Evolutionary conservation across 2,113 vertebrate species (phyloP).

Genomic region (Uropsilus gracilis): DNA sequence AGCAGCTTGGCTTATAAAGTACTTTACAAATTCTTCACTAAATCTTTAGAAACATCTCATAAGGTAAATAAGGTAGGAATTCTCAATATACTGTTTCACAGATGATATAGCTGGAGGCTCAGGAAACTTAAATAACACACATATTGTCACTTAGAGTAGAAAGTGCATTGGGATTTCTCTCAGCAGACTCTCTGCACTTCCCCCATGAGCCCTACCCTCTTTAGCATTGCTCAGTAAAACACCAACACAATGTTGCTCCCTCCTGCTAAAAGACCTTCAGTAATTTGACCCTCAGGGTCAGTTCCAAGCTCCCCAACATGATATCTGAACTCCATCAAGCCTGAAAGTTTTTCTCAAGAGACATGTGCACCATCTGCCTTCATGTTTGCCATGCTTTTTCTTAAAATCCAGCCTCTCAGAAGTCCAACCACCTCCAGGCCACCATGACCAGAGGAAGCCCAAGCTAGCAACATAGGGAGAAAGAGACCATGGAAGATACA

Average conservation of each 20-base stretch:
- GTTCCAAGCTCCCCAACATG: neutral
- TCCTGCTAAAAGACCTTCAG: neutral
- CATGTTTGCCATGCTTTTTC: rapidly evolving
- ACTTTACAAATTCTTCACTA: too few species aligned
- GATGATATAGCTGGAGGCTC: neutral
- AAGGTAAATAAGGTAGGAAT: neutral
- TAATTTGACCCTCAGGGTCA: neutral
- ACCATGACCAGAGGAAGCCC: neutral
- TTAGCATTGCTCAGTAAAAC: neutral
- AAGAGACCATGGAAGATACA: rapidly evolving
- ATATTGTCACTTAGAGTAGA: neutral
- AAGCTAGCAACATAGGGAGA: neutral
- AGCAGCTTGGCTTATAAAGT: too few species aligned
- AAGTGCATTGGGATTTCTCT: neutral
- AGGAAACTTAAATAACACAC: neutral
- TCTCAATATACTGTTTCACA: neutral
- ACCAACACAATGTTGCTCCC: neutral
- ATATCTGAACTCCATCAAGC: neutral
- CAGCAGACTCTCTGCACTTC: neutral
- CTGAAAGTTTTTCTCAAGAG: neutral
- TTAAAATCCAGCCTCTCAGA: neutral
- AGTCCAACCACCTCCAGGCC: too few species aligned
- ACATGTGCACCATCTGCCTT: neutral
- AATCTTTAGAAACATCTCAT: too few species aligned
- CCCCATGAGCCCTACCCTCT: neutral